A percentile compares a stretch with the other conserved stretches of the same genome.
These are phyloP conservation scores for Boleophthalmus pectinirostris DNA, from an alignment of 2,113 vertebrate genomes.

Conservation along the genomic window DNA sequence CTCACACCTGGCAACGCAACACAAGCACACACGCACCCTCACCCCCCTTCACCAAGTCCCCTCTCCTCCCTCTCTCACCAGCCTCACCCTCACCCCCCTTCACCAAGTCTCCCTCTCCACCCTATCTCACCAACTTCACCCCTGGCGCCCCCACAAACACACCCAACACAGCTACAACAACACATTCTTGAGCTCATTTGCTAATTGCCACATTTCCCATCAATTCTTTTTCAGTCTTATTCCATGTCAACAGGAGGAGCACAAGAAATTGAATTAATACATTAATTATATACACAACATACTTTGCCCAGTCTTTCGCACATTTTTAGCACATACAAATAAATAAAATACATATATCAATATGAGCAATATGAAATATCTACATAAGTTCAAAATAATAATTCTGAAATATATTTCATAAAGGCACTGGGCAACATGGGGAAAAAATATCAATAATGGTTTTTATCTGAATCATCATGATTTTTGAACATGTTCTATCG, in stretches of 20 bases:
- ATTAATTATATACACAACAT: constrained; percentile 57
- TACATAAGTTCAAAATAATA: neutral
- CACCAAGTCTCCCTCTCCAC: constrained; percentile 82
- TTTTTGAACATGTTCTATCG: no score
- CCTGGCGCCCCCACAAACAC: constrained; percentile 54
- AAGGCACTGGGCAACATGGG: no score
- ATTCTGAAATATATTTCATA: neutral
- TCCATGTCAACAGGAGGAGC: constrained; percentile 84
- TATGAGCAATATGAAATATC: neutral
- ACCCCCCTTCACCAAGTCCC: constrained; percentile 83
- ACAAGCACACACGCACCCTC: constrained; percentile 62
- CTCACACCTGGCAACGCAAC: constrained; percentile 94
- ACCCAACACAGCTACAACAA: constrained; percentile 78
- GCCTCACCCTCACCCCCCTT: constrained; percentile 70
- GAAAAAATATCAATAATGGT: no score
- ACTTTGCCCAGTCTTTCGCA: constrained; percentile 17
- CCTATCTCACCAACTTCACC: constrained; percentile 39
- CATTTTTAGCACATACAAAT: constrained; percentile 14
- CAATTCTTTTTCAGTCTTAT: constrained; percentile 93
- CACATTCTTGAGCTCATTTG: constrained; percentile 96
- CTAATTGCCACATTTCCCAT: constrained; percentile 99
- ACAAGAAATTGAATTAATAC: constrained; percentile 58
- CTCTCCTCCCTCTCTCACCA: constrained; percentile 29
- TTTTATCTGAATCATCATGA: no score
- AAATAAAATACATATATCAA: neutral